These are phyloP conservation scores for Pteronotus mesoamericanus DNA, from an alignment of 2,797 vertebrate genomes.

Conservation along the genomic window DNA sequence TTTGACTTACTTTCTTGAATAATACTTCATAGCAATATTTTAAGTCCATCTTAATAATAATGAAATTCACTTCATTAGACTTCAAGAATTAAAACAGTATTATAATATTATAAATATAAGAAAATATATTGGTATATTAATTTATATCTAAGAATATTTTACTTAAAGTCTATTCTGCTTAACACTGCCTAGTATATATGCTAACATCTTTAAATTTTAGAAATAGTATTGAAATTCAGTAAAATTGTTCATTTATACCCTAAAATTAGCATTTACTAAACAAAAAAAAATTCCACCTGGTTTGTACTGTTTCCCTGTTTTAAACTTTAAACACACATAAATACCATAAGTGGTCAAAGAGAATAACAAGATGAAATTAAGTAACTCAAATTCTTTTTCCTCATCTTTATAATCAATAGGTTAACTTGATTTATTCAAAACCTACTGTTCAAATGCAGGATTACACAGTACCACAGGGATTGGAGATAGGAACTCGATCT, in stretches of 20 bases:
- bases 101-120: background rate
- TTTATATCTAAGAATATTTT: conserved; percentile 10
- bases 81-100: background rate
- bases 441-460: background rate
- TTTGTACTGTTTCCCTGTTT: background rate
- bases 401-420: conserved; percentile 2
- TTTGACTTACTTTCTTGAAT: conserved; percentile 10
- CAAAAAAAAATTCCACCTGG: background rate
- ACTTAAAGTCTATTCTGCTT: background rate
- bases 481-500: background rate
- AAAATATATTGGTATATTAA: background rate
- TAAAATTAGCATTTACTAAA: background rate
- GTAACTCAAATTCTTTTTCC: background rate
- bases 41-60: conserved; percentile 29
- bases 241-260: background rate
- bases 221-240: background rate
- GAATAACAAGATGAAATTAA: background rate
- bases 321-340: background rate
- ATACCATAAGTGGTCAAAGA: background rate
- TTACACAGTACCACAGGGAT: background rate
- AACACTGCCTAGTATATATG: background rate
- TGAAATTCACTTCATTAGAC: conserved; percentile 46
- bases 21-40: conserved; percentile 53
- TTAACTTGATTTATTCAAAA: background rate
- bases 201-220: background rate